These are phyloP conservation scores for Motacilla alba DNA, from an alignment of 2,113 vertebrate genomes.

Conservation along the genomic window DNA sequence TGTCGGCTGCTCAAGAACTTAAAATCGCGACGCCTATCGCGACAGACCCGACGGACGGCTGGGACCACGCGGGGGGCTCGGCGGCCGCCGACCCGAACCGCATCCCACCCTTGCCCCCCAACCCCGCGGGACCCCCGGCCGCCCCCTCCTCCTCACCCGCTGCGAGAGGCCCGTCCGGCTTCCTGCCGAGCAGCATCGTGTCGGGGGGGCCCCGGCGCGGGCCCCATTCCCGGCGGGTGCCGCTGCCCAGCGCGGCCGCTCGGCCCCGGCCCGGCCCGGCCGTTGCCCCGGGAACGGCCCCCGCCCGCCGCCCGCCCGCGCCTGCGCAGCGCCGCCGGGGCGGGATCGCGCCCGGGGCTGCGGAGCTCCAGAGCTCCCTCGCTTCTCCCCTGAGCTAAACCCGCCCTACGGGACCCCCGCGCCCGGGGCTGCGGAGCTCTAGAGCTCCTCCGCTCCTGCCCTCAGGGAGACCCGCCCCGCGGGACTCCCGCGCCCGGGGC, in stretches of 20 bases:
- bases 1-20: neutral
- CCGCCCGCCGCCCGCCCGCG: too few species aligned
- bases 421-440: neutral
- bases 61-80: neutral
- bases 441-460: neutral
- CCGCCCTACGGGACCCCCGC: neutral
- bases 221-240: conserved; percentile 26
- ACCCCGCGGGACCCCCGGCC: neutral
- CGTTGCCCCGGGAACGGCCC: too few species aligned
- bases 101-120: neutral
- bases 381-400: neutral
- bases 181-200: conserved; percentile 88
- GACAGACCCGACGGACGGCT: neutral
- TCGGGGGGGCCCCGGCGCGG: neutral
- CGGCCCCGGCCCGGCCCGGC: too few species aligned
- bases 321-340: too few species aligned
- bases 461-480: too few species aligned
- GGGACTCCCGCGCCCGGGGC: too few species aligned
- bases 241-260: neutral
- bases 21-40: neutral
- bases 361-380: neutral
- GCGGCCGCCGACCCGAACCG: neutral
- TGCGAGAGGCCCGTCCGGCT: conserved; percentile 83
- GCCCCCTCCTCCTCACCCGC: conserved; percentile 68
- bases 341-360: too few species aligned